Evolutionary conservation across 2,113 vertebrate species (phyloP).

Genomic region (Hippopotamus amphibius): DNA sequence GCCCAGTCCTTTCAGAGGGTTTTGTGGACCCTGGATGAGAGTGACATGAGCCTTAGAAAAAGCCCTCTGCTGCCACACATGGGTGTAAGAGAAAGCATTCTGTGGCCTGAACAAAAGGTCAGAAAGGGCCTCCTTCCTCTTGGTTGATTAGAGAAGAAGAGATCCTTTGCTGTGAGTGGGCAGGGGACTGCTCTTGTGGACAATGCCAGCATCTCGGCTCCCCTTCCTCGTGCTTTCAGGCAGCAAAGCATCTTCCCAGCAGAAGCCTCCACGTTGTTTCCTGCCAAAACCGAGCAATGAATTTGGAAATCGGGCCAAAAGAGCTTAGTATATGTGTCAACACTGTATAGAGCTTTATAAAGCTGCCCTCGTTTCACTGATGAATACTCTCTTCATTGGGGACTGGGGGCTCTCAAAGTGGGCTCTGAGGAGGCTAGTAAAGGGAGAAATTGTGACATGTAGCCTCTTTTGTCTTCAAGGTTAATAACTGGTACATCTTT

Average conservation of each 20-base stretch:
- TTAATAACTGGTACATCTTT: background rate
- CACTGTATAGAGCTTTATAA: background rate
- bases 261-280: background rate
- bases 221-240: background rate
- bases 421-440: background rate
- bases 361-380: background rate
- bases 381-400: background rate
- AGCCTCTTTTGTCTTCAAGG: background rate
- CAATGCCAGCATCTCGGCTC: background rate
- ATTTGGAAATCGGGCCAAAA: slow-evolving; percentile 45
- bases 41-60: background rate
- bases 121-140: background rate
- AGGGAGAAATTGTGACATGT: background rate
- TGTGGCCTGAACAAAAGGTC: background rate
- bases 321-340: slow-evolving; percentile 36
- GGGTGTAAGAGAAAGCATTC: background rate
- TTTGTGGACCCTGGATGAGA: background rate
- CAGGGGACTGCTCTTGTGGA: background rate
- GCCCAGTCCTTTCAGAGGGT: background rate
- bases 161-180: background rate
- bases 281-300: slow-evolving; percentile 32
- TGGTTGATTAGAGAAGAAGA: background rate
- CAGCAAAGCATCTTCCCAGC: background rate
- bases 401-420: background rate
- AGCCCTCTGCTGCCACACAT: background rate